Conservation (phyloP, 2,888 invertebrate genomes). For the Blera fallax region DNA sequence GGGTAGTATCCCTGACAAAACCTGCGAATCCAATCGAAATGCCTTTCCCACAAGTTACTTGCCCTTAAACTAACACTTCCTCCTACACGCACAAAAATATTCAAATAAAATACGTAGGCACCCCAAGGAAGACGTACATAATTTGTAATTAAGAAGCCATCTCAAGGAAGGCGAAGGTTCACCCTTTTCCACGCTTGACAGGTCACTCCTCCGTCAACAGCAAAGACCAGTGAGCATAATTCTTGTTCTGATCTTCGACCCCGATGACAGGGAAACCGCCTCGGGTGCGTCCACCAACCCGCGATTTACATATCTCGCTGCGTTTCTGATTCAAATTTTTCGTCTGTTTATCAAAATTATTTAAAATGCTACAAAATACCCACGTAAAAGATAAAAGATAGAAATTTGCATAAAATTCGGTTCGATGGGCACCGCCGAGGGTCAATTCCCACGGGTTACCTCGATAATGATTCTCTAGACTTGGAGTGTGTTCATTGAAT, state of each 20-base stretch:
- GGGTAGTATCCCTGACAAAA: too few relatives aligned
- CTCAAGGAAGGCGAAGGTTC: constrained; percentile 21
- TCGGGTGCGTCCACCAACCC: not conserved
- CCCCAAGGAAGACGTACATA: constrained; percentile 3
- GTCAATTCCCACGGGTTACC: constrained; percentile 57
- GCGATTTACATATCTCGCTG: constrained; percentile 42
- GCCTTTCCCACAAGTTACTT: not conserved
- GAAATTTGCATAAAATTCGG: constrained; percentile 57
- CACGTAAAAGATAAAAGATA: constrained; percentile 43
- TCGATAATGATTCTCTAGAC: not conserved
- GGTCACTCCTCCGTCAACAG: constrained; percentile 44
- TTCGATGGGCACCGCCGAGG: constrained; percentile 20
- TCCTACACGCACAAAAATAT: not conserved
- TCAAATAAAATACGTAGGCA: not conserved
- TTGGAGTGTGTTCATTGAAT: constrained; percentile 54
- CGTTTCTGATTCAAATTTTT: constrained; percentile 36
- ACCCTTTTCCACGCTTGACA: constrained; percentile 63
- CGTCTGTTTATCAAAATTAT: constrained; percentile 1
- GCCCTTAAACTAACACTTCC: not conserved
- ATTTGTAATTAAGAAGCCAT: constrained; percentile 31
- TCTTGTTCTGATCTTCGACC: constrained; percentile 17
- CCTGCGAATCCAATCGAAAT: constrained; percentile 5
- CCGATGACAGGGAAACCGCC: not conserved
- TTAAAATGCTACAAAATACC: constrained; percentile 38
- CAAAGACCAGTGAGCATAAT: constrained; percentile 25